Evolutionary conservation across 2,888 invertebrate genomes (phyloP), one percentile per base, ranked within the genome.

Genomic region (Hyppa rectilinea): DNA sequence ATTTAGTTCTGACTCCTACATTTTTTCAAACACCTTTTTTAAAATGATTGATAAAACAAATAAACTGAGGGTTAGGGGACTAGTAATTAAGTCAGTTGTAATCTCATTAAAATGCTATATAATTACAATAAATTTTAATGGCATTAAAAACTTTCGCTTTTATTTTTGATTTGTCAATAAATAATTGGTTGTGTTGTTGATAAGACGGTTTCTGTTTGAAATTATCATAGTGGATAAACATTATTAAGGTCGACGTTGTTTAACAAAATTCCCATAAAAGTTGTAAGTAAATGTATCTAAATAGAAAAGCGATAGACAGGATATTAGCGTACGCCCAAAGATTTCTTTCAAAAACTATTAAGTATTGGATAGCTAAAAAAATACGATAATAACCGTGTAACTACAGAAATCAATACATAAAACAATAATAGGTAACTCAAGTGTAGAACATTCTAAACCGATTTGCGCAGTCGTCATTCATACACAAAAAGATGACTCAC

Each of bases 401-500:
- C 29, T 56, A 43, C 10, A 52, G 26, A 56, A 78, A 64, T 60
- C 70, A 63, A 82, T 78, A 81, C 14, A 0, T 12, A 29, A 1
- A 49, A 23, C n/a, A 65, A 9, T 62, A n/a, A 7, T 7, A 40
- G n/a, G n/a, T n/a, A 43, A 45, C 23, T 4, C 50, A 61, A 71
- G 71, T 78, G 75, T 87, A 84, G 88, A 90, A 88, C 81, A 83
- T 89, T 89, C 86, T 71, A 83, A 67, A 49, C 55, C 62, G 52
- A 81, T 82, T 70, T 76, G 77, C 83, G 77, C 75, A 80, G 73
- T 79, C 75, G 72, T 71, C 68, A 81, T 60, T 58, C 9, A 47
- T 78, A 82, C 71, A 79, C 80, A 82, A 83, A 58, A 78, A 66
- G 78, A 85, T 91, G 90, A 97, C 97, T 97, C 97, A 99, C 99